These are phyloP conservation scores for Brenthis daphne DNA, from an alignment of 2,888 invertebrate genomes.

Conservation along the genomic window DNA sequence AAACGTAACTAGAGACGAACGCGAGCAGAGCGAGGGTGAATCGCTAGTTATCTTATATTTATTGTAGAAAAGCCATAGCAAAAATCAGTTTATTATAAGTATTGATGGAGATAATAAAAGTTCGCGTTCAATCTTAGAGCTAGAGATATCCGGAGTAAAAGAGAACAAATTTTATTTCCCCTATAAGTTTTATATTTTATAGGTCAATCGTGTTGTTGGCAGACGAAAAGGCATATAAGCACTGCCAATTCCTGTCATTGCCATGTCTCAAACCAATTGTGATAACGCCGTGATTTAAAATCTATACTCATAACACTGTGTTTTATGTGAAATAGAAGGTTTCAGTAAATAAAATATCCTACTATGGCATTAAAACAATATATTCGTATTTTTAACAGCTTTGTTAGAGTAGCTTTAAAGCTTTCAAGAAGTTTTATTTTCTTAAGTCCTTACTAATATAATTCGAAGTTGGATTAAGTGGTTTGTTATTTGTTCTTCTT, in stretches of 20 bases:
- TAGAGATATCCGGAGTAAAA: slow-evolving; percentile 12
- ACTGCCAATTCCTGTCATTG: slow-evolving; percentile 38
- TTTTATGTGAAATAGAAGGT: background rate
- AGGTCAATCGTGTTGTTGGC: slow-evolving; percentile 40
- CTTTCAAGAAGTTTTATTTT: too few species aligned
- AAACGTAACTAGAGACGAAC: too few species aligned
- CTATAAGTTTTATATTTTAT: slow-evolving; percentile 39
- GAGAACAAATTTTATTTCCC: slow-evolving; percentile 35
- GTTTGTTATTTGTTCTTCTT: too few species aligned
- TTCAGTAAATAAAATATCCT: too few species aligned
- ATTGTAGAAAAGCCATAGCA: background rate
- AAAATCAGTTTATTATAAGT: slow-evolving; percentile 6
- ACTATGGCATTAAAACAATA: too few species aligned
- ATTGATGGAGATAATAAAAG: slow-evolving; percentile 14
- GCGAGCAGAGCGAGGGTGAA: too few species aligned
- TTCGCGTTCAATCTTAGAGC: slow-evolving; percentile 20
- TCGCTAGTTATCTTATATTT: background rate
- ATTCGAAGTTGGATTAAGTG: too few species aligned
- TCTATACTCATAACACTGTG: background rate
- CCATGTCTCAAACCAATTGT: slow-evolving; percentile 32
- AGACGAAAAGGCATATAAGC: slow-evolving; percentile 35
- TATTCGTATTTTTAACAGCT: too few species aligned
- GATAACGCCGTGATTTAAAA: slow-evolving; percentile 30
- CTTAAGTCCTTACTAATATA: too few species aligned
- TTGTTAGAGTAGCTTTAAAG: too few species aligned